Conservation (phyloP, 2,797 vertebrate species). For the Myiotriccus ornatus region DNA sequence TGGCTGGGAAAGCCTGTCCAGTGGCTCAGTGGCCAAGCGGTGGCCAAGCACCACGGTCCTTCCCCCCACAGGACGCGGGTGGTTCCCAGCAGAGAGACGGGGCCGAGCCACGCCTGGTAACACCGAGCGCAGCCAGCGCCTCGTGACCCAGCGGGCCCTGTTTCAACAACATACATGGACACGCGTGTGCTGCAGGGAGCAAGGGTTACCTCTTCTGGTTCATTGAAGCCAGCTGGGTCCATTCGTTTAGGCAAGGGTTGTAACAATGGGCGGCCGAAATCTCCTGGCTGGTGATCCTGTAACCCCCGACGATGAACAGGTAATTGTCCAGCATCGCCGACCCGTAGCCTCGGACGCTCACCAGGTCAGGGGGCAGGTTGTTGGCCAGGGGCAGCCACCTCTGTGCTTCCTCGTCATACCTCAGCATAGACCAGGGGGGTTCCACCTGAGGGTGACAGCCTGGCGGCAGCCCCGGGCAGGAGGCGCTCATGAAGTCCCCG, state of each 20-base stretch:
- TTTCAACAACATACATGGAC: not conserved
- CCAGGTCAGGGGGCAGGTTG: slow-evolving; percentile 86
- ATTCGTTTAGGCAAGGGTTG: slow-evolving; percentile 91
- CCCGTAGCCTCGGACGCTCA: slow-evolving; percentile 88
- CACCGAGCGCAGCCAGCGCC: accelerated
- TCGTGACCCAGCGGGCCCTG: accelerated
- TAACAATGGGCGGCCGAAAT: slow-evolving; percentile 91
- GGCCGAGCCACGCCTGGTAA: not conserved
- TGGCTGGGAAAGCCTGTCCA: accelerated
- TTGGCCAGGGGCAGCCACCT: slow-evolving; percentile 88
- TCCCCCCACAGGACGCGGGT: not conserved
- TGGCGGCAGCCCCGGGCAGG: slow-evolving; percentile 65
- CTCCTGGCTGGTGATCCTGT: slow-evolving; percentile 91
- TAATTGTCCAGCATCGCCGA: slow-evolving; percentile 91
- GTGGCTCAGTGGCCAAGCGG: not conserved
- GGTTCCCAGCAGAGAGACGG: not conserved
- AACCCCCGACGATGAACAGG: slow-evolving; percentile 91
- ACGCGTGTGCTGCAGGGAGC: not conserved
- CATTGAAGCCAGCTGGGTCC: slow-evolving; percentile 89
- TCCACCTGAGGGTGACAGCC: slow-evolving; percentile 77
- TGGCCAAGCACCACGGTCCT: not conserved
- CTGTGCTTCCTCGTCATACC: slow-evolving; percentile 84
- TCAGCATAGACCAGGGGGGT: slow-evolving; percentile 87
- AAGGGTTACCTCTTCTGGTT: slow-evolving; percentile 91
- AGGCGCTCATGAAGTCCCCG: slow-evolving; percentile 83